A percentile compares a stretch with the other conserved stretches of the same genome.
phyloP scores from a whole-genome alignment of 2,797 vertebrate genomes.

The Anguilla anguilla region DNA sequence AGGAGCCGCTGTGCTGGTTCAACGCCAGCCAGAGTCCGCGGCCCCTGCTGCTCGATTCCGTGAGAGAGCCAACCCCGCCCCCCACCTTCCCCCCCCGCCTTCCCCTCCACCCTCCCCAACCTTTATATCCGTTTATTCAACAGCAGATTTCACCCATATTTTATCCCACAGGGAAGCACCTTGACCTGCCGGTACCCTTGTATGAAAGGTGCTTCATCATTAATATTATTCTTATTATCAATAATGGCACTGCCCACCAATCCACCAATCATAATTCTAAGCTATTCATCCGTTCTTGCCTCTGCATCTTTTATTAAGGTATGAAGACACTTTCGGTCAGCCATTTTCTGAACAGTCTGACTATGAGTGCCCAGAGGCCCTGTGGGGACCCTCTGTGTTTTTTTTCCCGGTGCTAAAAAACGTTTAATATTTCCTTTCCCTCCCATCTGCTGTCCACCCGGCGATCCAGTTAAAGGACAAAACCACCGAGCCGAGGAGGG shows the following conservation, averaged over 20 bases:
- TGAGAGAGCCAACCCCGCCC: not conserved
- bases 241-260: not conserved
- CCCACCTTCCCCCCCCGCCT: too few species aligned
- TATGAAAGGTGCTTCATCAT: too few species aligned
- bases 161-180: too few species aligned
- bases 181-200: not conserved
- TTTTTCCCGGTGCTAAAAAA: not conserved
- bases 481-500: not conserved
- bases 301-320: not conserved
- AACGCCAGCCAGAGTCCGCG: slow-evolving; percentile 53
- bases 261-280: not conserved
- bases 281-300: not conserved
- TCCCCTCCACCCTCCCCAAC: too few species aligned
- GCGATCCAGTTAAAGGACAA: not conserved
- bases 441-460: not conserved
- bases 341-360: not conserved
- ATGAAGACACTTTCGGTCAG: not conserved
- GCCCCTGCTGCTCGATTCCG: slow-evolving; percentile 20
- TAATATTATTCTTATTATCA: too few species aligned
- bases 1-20: slow-evolving; percentile 54
- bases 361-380: not conserved
- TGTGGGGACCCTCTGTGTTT: not conserved
- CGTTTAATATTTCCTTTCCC: not conserved
- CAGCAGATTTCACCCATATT: too few species aligned
- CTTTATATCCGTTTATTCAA: too few species aligned